These are phyloP conservation scores for Sericinus montela DNA, from an alignment of 2,888 invertebrate genomes.

Conservation along the genomic window DNA sequence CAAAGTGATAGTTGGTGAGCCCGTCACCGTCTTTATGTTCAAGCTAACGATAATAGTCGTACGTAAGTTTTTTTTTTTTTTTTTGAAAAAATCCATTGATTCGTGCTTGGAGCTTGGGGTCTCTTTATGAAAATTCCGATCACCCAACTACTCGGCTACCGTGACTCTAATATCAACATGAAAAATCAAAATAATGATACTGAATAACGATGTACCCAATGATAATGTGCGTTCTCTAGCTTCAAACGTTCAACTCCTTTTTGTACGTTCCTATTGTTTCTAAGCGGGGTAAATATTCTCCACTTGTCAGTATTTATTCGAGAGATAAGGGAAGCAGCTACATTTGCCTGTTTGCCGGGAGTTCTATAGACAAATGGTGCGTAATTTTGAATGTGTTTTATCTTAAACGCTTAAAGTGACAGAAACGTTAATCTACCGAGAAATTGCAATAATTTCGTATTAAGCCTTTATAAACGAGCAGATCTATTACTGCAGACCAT, in stretches of 20 bases:
- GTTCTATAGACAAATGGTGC: slow-evolving; percentile 1
- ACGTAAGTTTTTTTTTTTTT: too few species aligned
- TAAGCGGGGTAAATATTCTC: not conserved
- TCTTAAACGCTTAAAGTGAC: not conserved
- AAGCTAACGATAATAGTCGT: too few species aligned
- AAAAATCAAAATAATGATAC: too few species aligned
- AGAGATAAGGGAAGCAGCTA: not conserved
- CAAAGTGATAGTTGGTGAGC: too few species aligned
- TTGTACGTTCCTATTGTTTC: not conserved
- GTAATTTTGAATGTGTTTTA: slow-evolving; percentile 1
- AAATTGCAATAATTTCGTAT: not conserved
- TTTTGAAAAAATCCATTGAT: too few species aligned
- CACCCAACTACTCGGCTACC: too few species aligned
- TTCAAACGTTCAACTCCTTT: not conserved
- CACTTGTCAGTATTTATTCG: not conserved
- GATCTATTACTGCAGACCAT: not conserved
- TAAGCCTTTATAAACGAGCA: not conserved
- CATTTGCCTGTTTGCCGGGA: not conserved
- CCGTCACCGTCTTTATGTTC: too few species aligned
- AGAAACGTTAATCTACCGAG: not conserved
- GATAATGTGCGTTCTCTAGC: not conserved
- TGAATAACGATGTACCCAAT: not conserved
- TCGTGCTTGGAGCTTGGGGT: too few species aligned
- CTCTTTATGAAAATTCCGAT: too few species aligned
- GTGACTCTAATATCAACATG: too few species aligned